phyloP scores from a whole-genome alignment of 2,888 invertebrate genomes.

The Calameuta idolon region DNA sequence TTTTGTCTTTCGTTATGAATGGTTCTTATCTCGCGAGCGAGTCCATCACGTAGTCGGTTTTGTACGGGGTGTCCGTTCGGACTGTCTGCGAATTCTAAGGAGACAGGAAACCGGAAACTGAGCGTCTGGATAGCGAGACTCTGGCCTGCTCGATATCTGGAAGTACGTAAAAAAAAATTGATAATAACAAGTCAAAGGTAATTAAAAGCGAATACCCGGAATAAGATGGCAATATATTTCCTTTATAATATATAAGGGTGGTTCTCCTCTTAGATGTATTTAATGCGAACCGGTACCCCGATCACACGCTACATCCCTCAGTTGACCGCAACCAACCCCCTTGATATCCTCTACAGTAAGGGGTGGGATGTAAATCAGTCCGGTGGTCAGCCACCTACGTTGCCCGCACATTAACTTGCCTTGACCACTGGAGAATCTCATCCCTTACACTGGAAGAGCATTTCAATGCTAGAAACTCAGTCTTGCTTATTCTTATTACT shows the following conservation, averaged over 20 bases:
- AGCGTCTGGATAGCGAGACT: constrained; percentile 55
- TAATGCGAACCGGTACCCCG: constrained; percentile 54
- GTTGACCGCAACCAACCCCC: constrained; percentile 54
- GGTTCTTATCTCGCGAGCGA: constrained; percentile 54
- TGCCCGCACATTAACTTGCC: constrained; percentile 64
- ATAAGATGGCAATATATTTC: neutral
- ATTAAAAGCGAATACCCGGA: neutral
- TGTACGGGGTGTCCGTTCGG: constrained; percentile 40
- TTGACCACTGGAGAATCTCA: constrained; percentile 37
- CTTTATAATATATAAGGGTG: neutral
- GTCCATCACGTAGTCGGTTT: constrained; percentile 51
- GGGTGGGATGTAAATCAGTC: constrained; percentile 66
- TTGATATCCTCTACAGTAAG: constrained; percentile 46
- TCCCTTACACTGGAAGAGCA: neutral
- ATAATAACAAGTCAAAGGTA: neutral
- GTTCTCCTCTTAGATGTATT: constrained; percentile 38
- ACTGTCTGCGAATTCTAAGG: constrained; percentile 63
- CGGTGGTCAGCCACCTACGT: constrained; percentile 59
- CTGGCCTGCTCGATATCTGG: neutral
- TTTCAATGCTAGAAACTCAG: neutral
- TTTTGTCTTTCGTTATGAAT: constrained; percentile 62
- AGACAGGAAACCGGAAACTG: constrained; percentile 62
- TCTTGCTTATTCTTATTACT: neutral
- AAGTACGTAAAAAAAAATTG: neutral
- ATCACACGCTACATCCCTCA: constrained; percentile 60